Evolutionary conservation across 2,113 vertebrate genomes (phyloP).

Genomic region (Lanius collurio): DNA sequence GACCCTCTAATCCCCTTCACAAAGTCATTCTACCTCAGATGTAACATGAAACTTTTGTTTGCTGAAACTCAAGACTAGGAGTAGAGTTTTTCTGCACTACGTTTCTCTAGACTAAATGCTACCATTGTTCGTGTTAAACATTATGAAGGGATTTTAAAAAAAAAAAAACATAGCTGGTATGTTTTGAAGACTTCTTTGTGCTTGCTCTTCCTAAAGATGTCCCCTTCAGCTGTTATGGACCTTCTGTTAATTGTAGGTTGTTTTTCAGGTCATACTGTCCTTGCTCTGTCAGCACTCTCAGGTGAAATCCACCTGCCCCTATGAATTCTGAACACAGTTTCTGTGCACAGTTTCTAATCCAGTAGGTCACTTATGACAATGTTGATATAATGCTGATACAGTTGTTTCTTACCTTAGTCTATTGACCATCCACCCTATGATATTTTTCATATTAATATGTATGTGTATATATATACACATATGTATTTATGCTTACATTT

Average conservation of each 20-base stretch:
- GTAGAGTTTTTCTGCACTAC: not conserved
- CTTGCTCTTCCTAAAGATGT: not conserved
- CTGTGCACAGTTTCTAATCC: not conserved
- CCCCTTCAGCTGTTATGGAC: not conserved
- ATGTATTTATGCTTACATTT: accelerated
- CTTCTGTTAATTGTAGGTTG: too few relatives aligned
- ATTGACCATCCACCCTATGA: not conserved
- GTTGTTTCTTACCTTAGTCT: not conserved
- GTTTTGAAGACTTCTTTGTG: not conserved
- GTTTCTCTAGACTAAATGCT: not conserved
- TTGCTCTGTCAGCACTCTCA: not conserved
- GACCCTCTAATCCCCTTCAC: not conserved
- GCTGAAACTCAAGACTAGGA: not conserved
- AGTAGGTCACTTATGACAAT: not conserved
- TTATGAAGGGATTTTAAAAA: not conserved
- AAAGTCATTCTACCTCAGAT: not conserved
- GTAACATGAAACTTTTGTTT: not conserved
- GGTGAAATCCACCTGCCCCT: not conserved
- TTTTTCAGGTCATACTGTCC: not conserved
- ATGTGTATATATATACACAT: not conserved
- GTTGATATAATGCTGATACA: not conserved
- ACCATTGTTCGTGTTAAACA: not conserved
- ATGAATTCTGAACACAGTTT: not conserved
- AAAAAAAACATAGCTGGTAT: accelerated
- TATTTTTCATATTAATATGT: not conserved